Evolutionary conservation across 2,888 invertebrate species (phyloP).

Genomic region (Drosophila rubida): DNA sequence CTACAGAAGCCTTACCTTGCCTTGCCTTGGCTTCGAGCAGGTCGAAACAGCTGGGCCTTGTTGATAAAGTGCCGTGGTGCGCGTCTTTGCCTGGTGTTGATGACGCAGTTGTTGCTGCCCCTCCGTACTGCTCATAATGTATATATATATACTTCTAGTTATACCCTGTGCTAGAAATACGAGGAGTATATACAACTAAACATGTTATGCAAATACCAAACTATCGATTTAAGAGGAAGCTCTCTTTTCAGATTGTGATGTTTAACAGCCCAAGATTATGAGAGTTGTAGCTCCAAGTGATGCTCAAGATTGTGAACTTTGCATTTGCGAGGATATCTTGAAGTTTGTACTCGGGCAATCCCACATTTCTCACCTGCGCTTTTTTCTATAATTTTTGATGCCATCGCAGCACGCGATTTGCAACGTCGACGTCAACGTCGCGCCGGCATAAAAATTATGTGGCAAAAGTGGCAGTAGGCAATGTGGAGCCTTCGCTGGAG

Average conservation of each 20-base stretch:
- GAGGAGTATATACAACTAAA: not conserved
- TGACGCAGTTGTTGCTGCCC: conserved; percentile 57
- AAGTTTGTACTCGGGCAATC: not conserved
- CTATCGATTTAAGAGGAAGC: not conserved
- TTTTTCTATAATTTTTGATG: conserved; percentile 59
- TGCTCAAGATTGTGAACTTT: too few species aligned
- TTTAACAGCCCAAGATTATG: not conserved
- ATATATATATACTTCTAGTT: conserved; percentile 15
- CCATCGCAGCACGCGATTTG: conserved; percentile 70
- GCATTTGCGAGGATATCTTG: conserved; percentile 35
- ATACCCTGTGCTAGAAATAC: conserved; percentile 22
- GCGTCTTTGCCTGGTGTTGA: conserved; percentile 48
- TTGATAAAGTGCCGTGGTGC: conserved; percentile 64
- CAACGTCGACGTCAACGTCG: conserved; percentile 44
- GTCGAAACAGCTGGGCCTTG: conserved; percentile 64
- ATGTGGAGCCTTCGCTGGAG: conserved; percentile 61
- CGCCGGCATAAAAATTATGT: conserved; percentile 75
- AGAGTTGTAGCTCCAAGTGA: not conserved
- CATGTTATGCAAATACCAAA: not conserved
- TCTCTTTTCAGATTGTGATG: too few species aligned
- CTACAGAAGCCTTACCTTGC: not conserved
- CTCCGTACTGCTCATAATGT: conserved; percentile 28
- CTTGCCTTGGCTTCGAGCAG: conserved; percentile 1
- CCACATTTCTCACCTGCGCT: conserved; percentile 14
- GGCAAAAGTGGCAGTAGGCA: conserved; percentile 69